Percentiles rank a stretch among this genome's conserved stretches.
Conservation (phyloP, 2,113 vertebrate genomes). For the Eolophus roseicapilla region DNA sequence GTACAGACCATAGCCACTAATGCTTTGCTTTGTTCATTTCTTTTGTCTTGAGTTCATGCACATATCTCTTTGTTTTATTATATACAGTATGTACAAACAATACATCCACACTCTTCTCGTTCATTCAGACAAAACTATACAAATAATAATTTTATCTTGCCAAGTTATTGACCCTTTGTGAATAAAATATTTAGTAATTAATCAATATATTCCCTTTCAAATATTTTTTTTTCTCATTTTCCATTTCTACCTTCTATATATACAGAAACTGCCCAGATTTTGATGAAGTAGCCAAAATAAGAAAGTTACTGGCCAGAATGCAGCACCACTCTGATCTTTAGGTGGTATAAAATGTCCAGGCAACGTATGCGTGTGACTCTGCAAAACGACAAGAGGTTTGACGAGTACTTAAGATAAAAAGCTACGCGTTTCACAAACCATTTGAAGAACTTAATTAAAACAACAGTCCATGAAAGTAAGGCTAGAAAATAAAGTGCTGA, state of each 20-base stretch:
- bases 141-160: constrained; percentile 98
- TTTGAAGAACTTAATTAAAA: constrained; percentile 71
- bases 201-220: constrained; percentile 97
- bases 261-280: constrained; percentile 91
- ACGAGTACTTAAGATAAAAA: constrained; percentile 83
- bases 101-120: constrained; percentile 96
- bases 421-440: constrained; percentile 71
- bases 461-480: constrained; percentile 78
- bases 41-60: constrained; percentile 98
- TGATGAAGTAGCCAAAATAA: constrained; percentile 94
- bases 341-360: constrained; percentile 94
- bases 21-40: constrained; percentile 92
- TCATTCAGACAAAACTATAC: constrained; percentile 99
- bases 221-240: constrained; percentile 90
- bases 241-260: constrained; percentile 93
- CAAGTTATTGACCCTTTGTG: constrained; percentile 97
- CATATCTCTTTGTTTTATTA: constrained; percentile 97
- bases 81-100: constrained; percentile 99
- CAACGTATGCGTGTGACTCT: constrained; percentile 88
- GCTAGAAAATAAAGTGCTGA: constrained; percentile 84
- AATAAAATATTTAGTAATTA: constrained; percentile 97
- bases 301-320: constrained; percentile 96
- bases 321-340: constrained; percentile 91
- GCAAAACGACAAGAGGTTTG: constrained; percentile 81
- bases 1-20: constrained; percentile 99